These are phyloP conservation scores for Anabas testudineus DNA, from an alignment of 2,797 vertebrate genomes.

Conservation along the genomic window DNA sequence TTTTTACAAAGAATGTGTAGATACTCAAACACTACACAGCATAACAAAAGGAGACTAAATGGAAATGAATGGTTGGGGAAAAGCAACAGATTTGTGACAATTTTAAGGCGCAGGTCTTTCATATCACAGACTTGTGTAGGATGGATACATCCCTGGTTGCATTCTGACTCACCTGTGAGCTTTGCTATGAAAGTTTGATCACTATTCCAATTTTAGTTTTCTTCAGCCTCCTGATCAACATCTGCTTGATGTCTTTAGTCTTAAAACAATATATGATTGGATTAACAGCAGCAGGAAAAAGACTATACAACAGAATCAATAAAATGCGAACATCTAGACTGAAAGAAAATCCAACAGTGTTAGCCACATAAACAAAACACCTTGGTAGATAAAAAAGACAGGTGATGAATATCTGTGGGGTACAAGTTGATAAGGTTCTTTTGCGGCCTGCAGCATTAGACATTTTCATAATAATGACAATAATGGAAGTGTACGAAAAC, in stretches of 20 bases:
- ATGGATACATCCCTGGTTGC: not conserved
- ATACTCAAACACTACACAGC: no score
- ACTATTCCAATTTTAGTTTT: conserved; percentile 40
- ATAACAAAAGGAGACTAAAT: no score
- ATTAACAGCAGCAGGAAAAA: conserved; percentile 82
- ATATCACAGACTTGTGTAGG: not conserved
- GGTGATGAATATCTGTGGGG: conserved; percentile 80
- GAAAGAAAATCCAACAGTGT: conserved; percentile 56
- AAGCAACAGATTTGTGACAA: no score
- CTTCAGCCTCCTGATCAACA: conserved; percentile 56
- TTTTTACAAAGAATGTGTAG: no score
- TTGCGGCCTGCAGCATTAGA: conserved; percentile 57
- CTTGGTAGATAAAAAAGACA: conserved; percentile 80
- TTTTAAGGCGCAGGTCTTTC: not conserved
- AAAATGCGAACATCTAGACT: conserved; percentile 62
- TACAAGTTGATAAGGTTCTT: conserved; percentile 78
- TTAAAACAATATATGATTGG: conserved; percentile 85
- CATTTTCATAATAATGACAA: conserved; percentile 77
- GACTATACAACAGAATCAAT: conserved; percentile 72
- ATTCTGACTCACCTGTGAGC: not conserved
- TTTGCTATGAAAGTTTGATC: conserved; percentile 21
- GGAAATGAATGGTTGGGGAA: no score
- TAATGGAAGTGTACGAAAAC: conserved; percentile 77
- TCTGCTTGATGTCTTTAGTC: conserved; percentile 71
- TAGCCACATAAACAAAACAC: conserved; percentile 73